phyloP scores from a whole-genome alignment of 2,797 vertebrate species.

The Prunella strophiata region DNA sequence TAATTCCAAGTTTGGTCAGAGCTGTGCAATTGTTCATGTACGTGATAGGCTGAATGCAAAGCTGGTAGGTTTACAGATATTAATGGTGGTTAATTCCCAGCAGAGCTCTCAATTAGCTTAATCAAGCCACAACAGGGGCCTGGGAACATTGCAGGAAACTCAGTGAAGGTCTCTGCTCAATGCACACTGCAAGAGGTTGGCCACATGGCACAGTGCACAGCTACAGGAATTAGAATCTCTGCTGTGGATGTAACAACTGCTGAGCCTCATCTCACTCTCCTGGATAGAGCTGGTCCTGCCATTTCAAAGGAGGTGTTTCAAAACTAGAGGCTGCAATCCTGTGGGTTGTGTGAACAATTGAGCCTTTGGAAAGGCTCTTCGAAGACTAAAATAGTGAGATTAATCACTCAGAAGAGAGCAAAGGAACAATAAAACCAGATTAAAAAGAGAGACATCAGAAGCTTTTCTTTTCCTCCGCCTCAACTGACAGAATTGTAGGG shows the following conservation, averaged over 20 bases:
- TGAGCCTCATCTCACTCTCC: neutral
- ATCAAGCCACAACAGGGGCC: neutral
- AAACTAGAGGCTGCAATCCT: neutral
- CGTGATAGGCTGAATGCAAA: fast-evolving
- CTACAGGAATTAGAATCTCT: neutral
- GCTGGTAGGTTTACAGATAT: neutral
- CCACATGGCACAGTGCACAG: neutral
- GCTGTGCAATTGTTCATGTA: neutral
- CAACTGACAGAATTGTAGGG: neutral
- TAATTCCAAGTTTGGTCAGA: neutral
- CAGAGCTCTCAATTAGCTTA: neutral
- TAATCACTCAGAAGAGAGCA: conserved; percentile 22
- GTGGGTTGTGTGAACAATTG: neutral
- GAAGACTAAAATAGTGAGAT: conserved; percentile 7
- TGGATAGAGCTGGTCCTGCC: neutral
- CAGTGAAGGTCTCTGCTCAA: neutral
- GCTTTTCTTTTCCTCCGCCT: neutral
- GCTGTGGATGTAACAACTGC: neutral
- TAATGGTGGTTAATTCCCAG: neutral
- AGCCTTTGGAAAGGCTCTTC: neutral
- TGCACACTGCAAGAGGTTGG: neutral
- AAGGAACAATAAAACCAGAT: conserved; percentile 38
- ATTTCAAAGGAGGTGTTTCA: neutral
- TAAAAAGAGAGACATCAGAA: neutral
- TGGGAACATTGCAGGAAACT: neutral